phyloP scores from a whole-genome alignment of 2,888 invertebrate species.

The Rhagophthalmus giganteus region DNA sequence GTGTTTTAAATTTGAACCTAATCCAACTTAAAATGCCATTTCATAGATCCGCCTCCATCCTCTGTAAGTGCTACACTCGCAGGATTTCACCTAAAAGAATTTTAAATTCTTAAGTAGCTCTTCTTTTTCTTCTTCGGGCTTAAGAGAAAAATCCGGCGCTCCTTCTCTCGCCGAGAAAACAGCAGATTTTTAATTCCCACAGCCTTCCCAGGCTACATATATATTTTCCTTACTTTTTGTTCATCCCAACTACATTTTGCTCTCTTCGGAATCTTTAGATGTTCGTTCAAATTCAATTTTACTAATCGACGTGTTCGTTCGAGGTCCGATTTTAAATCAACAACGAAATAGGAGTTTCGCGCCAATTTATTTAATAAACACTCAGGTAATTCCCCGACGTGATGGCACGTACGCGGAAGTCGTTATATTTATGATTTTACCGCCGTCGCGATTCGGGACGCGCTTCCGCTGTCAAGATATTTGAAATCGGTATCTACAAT shows the following conservation, averaged over 20 bases:
- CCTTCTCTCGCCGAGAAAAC: constrained; percentile 50
- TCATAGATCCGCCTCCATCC: constrained; percentile 55
- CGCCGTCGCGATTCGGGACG: too few relatives aligned
- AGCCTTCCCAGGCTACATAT: constrained; percentile 54
- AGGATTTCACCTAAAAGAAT: constrained; percentile 57
- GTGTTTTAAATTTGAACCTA: constrained; percentile 58
- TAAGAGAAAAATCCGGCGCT: constrained; percentile 21
- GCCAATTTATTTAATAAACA: too few relatives aligned
- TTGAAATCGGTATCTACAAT: constrained; percentile 31
- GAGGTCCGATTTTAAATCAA: too few relatives aligned
- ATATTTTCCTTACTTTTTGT: constrained; percentile 53
- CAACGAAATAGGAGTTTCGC: too few relatives aligned
- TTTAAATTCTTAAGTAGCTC: constrained; percentile 56
- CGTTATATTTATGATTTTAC: too few relatives aligned
- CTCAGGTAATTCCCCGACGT: too few relatives aligned
- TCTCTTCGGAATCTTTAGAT: constrained; percentile 3
- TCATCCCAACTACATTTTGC: constrained; percentile 41
- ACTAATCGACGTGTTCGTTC: too few relatives aligned
- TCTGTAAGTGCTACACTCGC: constrained; percentile 54
- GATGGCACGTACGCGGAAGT: too few relatives aligned
- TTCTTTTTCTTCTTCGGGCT: constrained; percentile 27
- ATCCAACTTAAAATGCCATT: constrained; percentile 60
- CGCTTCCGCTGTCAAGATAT: constrained; percentile 24
- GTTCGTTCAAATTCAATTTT: too few relatives aligned
- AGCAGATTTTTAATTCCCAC: constrained; percentile 59